phyloP scores from a whole-genome alignment of 1,140 invertebrate genomes.

The Calosoma granatense region DNA sequence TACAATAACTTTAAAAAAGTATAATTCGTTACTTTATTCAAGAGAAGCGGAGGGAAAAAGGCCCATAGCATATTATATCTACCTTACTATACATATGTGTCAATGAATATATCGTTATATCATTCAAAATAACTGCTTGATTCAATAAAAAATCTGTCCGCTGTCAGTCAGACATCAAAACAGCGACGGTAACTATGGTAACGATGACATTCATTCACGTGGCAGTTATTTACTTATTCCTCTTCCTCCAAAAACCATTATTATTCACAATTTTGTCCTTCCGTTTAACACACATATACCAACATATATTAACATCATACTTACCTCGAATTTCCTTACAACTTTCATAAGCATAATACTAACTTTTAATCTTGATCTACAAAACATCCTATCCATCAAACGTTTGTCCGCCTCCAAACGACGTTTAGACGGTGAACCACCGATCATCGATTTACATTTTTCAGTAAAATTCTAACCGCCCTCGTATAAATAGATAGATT shows the following conservation, averaged over 20 bases:
- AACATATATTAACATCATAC: neutral
- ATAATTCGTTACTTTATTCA: no score
- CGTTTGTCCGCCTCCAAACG: neutral
- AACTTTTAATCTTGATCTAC: neutral
- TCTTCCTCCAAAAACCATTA: neutral
- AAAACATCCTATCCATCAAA: slow-evolving; percentile 3
- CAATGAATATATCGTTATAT: slow-evolving; percentile 17
- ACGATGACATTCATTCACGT: neutral
- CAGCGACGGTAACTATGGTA: neutral
- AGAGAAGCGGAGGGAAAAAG: no score
- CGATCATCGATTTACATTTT: neutral
- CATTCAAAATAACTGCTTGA: no score
- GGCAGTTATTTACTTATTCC: neutral
- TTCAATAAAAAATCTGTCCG: neutral
- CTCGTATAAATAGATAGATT: neutral
- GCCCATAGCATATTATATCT: no score
- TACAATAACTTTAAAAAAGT: no score
- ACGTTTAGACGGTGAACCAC: neutral
- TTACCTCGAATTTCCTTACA: neutral
- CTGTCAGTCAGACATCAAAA: slow-evolving; percentile 15
- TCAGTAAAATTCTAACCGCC: slow-evolving; percentile 3
- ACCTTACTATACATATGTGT: no score
- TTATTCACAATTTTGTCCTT: slow-evolving; percentile 17
- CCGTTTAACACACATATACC: slow-evolving; percentile 10
- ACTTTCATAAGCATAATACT: neutral